These are phyloP conservation scores for Willisornis vidua DNA, from an alignment of 2,113 vertebrate genomes.

Conservation along the genomic window DNA sequence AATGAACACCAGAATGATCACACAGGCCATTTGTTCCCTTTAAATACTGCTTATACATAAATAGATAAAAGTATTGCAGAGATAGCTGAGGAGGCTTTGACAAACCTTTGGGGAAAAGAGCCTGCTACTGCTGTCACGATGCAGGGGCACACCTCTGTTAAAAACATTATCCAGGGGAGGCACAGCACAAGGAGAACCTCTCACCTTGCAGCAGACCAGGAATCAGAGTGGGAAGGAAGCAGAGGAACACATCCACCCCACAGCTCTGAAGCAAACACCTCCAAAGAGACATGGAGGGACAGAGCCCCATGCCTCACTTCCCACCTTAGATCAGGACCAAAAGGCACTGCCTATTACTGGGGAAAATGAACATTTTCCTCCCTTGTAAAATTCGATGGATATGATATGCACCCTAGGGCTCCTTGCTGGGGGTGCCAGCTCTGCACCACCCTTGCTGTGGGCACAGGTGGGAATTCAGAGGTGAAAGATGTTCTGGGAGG, in stretches of 20 bases:
- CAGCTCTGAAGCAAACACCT: neutral
- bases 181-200: neutral
- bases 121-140: rapidly evolving
- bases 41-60: neutral
- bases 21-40: neutral
- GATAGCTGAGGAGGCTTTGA: neutral
- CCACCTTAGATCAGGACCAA: neutral
- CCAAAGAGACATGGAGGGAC: rapidly evolving
- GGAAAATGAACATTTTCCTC: neutral
- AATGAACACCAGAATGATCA: neutral
- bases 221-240: neutral
- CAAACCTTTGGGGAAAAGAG: neutral
- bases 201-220: rapidly evolving
- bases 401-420: rapidly evolving
- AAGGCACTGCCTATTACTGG: rapidly evolving
- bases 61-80: neutral
- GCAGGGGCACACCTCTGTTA: neutral
- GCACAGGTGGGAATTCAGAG: neutral
- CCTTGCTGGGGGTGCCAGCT: neutral
- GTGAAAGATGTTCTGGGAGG: neutral
- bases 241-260: neutral
- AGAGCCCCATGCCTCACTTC: neutral
- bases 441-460: rapidly evolving
- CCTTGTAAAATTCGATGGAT: neutral
- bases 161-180: neutral